phyloP scores from a whole-genome alignment of 2,888 invertebrate genomes.

The Cataglyphis albicans region DNA sequence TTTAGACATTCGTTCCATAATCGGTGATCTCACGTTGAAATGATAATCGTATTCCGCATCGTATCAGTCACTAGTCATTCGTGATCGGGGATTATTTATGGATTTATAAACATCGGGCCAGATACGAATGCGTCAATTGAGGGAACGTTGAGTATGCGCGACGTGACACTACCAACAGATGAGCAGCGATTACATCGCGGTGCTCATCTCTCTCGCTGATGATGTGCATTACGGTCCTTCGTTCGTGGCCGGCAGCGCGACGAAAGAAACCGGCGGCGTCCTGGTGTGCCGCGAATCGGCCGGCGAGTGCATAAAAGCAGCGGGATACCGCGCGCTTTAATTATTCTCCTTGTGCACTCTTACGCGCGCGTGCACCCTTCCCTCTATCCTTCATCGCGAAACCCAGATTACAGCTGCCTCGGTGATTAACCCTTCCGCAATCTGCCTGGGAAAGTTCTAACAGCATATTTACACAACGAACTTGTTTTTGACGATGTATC shows the following conservation, averaged over 20 bases:
- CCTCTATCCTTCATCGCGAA: conserved; percentile 25
- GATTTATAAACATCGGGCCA: conserved; percentile 40
- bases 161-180: conserved; percentile 37
- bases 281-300: conserved; percentile 49
- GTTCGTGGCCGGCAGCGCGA: conserved; percentile 38
- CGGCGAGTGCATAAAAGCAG: conserved; percentile 51
- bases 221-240: conserved; percentile 41
- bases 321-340: conserved; percentile 55
- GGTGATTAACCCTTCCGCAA: conserved; percentile 47
- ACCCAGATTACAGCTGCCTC: conserved; percentile 32
- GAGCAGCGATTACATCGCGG: conserved; percentile 29
- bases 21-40: conserved; percentile 43
- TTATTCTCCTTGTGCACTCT: conserved; percentile 45
- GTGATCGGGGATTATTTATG: conserved; percentile 17
- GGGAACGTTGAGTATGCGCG: conserved; percentile 29
- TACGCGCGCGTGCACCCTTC: background rate
- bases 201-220: conserved; percentile 16
- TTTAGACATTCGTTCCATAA: conserved; percentile 54
- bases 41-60: conserved; percentile 14
- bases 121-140: conserved; percentile 27
- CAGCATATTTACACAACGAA: conserved; percentile 31
- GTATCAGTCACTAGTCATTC: conserved; percentile 23
- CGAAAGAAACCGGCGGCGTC: conserved; percentile 52
- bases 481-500: conserved; percentile 8
- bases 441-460: conserved; percentile 34